Conservation (phyloP, 2,797 vertebrate genomes). For the Hippopotamyrus pictus region DNA sequence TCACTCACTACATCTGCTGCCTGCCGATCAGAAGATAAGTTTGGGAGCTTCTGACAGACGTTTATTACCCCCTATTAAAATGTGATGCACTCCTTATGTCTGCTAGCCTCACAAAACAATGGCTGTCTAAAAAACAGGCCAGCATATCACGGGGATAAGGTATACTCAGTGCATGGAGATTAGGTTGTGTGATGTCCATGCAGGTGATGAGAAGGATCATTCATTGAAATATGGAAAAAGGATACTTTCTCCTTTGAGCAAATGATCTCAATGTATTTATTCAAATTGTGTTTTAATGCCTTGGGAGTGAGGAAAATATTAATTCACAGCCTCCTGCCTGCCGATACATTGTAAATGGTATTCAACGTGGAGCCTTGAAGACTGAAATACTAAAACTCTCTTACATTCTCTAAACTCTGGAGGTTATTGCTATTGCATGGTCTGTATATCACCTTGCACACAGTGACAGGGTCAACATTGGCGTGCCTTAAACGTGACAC, state of each 20-base stretch:
- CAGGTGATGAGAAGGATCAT: not conserved
- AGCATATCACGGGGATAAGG: not conserved
- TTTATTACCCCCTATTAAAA: not conserved
- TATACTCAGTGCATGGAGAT: not conserved
- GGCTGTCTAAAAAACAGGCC: not conserved
- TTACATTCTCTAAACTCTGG: not conserved
- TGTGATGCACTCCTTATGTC: not conserved
- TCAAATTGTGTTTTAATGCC: constrained; percentile 1
- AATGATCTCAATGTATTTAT: not conserved
- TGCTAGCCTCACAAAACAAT: not conserved
- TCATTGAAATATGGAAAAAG: not conserved
- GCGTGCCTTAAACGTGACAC: not conserved
- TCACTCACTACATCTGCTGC: not conserved
- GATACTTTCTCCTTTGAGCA: not conserved
- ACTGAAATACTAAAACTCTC: not conserved
- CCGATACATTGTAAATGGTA: not conserved
- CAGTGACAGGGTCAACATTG: not conserved
- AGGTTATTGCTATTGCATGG: not conserved
- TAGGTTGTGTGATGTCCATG: not conserved
- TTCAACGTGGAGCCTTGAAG: not conserved
- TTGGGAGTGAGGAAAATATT: not conserved
- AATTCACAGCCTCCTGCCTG: not conserved
- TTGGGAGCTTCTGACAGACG: not conserved
- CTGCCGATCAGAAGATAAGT: not conserved
- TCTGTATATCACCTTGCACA: not conserved